Conservation (phyloP, 1,140 invertebrate species). For the Episyrphus balteatus region DNA sequence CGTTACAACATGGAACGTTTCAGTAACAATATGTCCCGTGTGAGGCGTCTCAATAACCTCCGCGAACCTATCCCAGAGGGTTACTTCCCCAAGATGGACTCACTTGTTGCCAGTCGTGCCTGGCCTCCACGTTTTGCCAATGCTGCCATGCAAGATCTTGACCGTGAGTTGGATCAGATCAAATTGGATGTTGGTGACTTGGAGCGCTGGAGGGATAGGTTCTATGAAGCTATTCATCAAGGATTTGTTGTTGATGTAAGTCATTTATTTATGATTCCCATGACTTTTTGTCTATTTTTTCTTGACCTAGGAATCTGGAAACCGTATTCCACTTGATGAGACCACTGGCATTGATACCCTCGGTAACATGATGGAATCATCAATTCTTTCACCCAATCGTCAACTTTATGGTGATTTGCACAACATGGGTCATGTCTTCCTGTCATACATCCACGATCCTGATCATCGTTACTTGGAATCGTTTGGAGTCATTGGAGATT, state of each 20-base stretch:
- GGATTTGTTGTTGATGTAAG: slow-evolving; percentile 47
- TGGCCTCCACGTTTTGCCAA: slow-evolving; percentile 52
- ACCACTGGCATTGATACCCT: slow-evolving; percentile 63
- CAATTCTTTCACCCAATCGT: slow-evolving; percentile 54
- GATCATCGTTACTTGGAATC: slow-evolving; percentile 56
- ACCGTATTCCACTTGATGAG: slow-evolving; percentile 47
- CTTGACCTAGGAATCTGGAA: slow-evolving; percentile 38
- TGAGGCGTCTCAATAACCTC: slow-evolving; percentile 47
- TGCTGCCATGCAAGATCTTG: slow-evolving; percentile 49
- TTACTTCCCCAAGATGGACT: slow-evolving; percentile 64
- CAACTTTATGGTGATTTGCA: slow-evolving; percentile 59
- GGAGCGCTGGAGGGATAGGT: slow-evolving; percentile 62
- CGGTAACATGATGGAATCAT: slow-evolving; percentile 68
- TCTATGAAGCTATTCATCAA: slow-evolving; percentile 61
- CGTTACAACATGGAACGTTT: slow-evolving; percentile 63
- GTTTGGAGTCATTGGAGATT: slow-evolving; percentile 58
- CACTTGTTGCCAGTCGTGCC: slow-evolving; percentile 47
- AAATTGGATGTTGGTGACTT: slow-evolving; percentile 54
- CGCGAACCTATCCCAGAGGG: slow-evolving; percentile 52
- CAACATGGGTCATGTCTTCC: slow-evolving; percentile 56
- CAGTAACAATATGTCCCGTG: slow-evolving; percentile 47
- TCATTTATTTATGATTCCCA: slow-evolving; percentile 1
- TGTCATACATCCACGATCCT: slow-evolving; percentile 61
- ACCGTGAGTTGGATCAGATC: slow-evolving; percentile 54
- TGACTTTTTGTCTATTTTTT: too few species aligned